Percentiles rank a stretch among this genome's conserved stretches.
Evolutionary conservation across 2,888 invertebrate genomes (phyloP).

Genomic region (Thereva unica): DNA sequence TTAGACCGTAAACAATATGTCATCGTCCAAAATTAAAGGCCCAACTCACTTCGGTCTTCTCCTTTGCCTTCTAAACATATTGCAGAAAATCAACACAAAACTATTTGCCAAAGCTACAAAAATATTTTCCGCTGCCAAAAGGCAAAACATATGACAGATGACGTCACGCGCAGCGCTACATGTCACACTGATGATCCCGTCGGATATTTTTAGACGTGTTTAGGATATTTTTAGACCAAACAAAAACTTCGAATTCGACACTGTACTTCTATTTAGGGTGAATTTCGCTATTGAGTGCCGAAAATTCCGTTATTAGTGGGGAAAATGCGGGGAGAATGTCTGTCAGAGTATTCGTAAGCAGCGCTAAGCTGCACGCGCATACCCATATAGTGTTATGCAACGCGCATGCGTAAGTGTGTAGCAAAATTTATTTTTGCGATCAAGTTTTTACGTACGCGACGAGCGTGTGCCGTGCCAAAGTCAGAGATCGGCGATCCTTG

Average conservation of each 20-base stretch:
- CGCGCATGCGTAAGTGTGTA: conserved; percentile 24
- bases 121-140: not conserved
- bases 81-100: conserved; percentile 2
- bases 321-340: not conserved
- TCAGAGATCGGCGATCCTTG: no score
- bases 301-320: not conserved
- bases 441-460: no score
- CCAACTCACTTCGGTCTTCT: conserved; percentile 1
- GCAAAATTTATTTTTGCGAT: conserved; percentile 7
- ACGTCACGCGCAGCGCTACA: conserved; percentile 19
- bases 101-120: not conserved
- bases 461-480: no score
- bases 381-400: conserved; percentile 6
- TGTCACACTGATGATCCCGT: not conserved
- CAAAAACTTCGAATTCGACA: conserved; percentile 22
- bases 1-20: conserved; percentile 1
- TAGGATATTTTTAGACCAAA: conserved; percentile 2
- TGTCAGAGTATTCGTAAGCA: not conserved
- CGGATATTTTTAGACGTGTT: conserved; percentile 7
- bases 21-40: conserved; percentile 28
- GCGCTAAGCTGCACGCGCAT: not conserved
- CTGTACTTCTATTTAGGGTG: conserved; percentile 30
- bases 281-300: conserved; percentile 12
- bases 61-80: not conserved
- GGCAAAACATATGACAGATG: conserved; percentile 23